Evolutionary conservation across 2,797 vertebrate genomes (phyloP), one percentile per base, ranked within the genome.

Genomic region (Tangara arthus): DNA sequence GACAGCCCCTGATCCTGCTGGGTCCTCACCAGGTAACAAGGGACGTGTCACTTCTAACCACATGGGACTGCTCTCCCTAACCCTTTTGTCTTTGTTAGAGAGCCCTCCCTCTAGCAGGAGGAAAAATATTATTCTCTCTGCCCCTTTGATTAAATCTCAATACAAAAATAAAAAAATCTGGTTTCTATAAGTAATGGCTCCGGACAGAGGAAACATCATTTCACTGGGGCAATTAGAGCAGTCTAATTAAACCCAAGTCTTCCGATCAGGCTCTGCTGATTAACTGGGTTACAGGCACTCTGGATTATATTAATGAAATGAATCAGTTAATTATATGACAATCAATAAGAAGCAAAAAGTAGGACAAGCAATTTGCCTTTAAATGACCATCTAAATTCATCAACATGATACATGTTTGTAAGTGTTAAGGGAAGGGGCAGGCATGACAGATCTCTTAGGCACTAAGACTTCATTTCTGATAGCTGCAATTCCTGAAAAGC

Each of bases 241-340:
- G 87, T 76, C 89, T 95, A 91, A 96, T 97, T 95, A 96, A 95
- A 85, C 65, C 87, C 64, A 64, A 80, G 92, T 39, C 86, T 94
- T 93, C 87, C 26, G 89, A 93, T 93, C 94, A 70, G 92, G 78
- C 89, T 95, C 52, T 87, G 73, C 89, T 95, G 95, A 95, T 96
- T 92, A 94, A 94, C 82, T 93, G 89, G 89, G 85, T 95, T 96
- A 85, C 79, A 90, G 87, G 79, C 69, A 64, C 59, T 90, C 79
- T 91, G 94, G 88, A 70, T 96, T 93, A 44, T 94, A 95, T 90
- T 90, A 95, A 94, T 0, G 0, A 93, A 96, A 94, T 82, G 71
- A 93, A 97, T 95, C 93, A 85, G 94, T 93, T 96, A 95, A 94
- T 96, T 95, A 96, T 85, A 60, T 92, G 94, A 95, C 94, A 97